These are phyloP conservation scores for Aulostomus chinensis DNA, from an alignment of 2,797 vertebrate species.

Conservation along the genomic window DNA sequence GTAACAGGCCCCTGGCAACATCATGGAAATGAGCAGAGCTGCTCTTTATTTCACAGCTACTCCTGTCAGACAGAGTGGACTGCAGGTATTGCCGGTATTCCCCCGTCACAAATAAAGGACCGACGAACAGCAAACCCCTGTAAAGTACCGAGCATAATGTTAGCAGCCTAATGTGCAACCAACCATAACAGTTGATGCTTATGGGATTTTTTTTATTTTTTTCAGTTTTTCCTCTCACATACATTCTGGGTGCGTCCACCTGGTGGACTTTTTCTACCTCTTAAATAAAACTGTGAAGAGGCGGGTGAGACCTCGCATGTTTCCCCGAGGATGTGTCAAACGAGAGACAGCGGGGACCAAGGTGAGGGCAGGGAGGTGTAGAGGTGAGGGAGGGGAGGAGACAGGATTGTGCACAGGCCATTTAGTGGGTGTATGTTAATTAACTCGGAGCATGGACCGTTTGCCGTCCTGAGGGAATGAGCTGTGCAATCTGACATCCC, in stretches of 20 bases:
- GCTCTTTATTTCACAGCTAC: too few species aligned
- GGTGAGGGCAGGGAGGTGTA: slow-evolving; percentile 53
- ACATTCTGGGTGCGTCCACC: slow-evolving; percentile 43
- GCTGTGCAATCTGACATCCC: slow-evolving; percentile 53
- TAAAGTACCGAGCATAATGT: slow-evolving; percentile 43
- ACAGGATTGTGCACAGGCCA: slow-evolving; percentile 51
- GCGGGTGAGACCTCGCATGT: slow-evolving; percentile 61
- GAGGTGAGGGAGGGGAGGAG: slow-evolving; percentile 25
- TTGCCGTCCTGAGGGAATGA: slow-evolving; percentile 45
- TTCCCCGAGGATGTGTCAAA: slow-evolving; percentile 73
- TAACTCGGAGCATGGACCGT: slow-evolving; percentile 67
- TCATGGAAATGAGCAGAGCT: slow-evolving; percentile 12
- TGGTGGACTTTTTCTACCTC: slow-evolving; percentile 48
- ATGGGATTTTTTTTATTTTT: slow-evolving; percentile 60
- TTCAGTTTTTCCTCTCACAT: slow-evolving; percentile 58
- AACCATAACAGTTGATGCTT: slow-evolving; percentile 57
- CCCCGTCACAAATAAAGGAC: slow-evolving; percentile 30
- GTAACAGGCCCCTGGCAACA: too few species aligned
- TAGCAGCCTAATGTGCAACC: slow-evolving; percentile 56
- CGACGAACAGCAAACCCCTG: slow-evolving; percentile 46
- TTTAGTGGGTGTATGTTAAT: slow-evolving; percentile 76
- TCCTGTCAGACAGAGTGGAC: too few species aligned
- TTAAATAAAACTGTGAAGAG: slow-evolving; percentile 63
- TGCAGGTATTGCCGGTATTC: too few species aligned
- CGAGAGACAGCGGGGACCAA: slow-evolving; percentile 58